Conservation (phyloP, 2,888 invertebrate genomes). For the Sarcophaga rosellei region DNA sequence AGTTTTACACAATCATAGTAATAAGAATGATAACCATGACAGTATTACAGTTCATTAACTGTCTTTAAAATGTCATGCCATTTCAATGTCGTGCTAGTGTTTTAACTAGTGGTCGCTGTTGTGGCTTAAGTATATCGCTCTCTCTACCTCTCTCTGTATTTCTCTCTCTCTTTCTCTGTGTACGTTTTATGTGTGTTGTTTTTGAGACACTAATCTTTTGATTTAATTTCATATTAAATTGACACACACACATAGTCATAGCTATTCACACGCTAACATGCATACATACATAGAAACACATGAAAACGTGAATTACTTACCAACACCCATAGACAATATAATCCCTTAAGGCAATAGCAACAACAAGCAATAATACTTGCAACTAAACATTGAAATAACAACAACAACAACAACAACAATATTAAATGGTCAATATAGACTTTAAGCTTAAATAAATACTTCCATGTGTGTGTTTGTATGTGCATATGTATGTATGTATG, state of each 20-base stretch:
- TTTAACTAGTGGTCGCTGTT: too few relatives aligned
- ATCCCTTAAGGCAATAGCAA: constrained; percentile 14
- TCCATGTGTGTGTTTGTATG: too few relatives aligned
- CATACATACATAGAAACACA: constrained; percentile 1
- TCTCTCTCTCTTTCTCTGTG: neutral
- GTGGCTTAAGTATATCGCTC: too few relatives aligned
- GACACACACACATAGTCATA: too few relatives aligned
- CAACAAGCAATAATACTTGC: constrained; percentile 1
- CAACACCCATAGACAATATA: constrained; percentile 49
- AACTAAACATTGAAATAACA: neutral
- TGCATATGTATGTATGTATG: too few relatives aligned
- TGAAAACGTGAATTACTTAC: constrained; percentile 50
- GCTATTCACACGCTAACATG: neutral
- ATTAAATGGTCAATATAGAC: constrained; percentile 46
- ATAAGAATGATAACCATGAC: neutral
- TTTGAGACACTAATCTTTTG: constrained; percentile 45
- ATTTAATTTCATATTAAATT: constrained; percentile 55
- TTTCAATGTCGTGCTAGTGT: neutral
- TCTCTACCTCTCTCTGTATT: neutral
- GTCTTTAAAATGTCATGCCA: neutral
- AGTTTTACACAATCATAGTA: neutral
- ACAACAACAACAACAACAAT: neutral
- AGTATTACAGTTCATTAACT: constrained; percentile 28
- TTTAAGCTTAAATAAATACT: constrained; percentile 33
- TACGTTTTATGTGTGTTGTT: neutral